Conservation (phyloP, 2,797 vertebrate species). For the Falco concolor region DNA sequence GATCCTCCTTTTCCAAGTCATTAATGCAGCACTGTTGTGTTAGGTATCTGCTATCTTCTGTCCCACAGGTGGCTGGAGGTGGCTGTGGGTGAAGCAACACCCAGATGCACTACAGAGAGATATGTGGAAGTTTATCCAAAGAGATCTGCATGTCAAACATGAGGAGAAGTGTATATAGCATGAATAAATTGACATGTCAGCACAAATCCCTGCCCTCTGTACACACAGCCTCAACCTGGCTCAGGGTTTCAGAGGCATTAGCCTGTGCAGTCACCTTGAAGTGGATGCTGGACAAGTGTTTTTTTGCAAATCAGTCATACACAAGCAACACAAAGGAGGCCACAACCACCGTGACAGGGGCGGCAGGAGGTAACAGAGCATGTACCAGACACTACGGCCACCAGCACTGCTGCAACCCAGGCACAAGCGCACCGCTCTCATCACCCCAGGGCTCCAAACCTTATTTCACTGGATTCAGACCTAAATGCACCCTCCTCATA, state of each 20-base stretch:
- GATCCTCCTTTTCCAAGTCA: constrained; percentile 2
- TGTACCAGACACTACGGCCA: accelerated
- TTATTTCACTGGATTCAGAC: neutral
- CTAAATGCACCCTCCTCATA: neutral
- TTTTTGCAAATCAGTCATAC: neutral
- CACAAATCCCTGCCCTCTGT: constrained; percentile 46
- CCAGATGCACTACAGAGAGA: constrained; percentile 13
- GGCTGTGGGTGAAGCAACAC: constrained; percentile 54
- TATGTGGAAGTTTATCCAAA: constrained; percentile 42
- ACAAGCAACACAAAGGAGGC: neutral
- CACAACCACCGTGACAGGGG: neutral
- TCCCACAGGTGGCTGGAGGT: constrained; percentile 57
- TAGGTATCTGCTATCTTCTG: neutral
- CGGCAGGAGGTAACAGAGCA: neutral
- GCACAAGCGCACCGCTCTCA: neutral
- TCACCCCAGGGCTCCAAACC: neutral
- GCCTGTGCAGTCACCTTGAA: neutral
- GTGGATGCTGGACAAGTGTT: neutral
- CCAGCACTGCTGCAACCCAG: accelerated
- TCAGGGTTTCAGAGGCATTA: neutral
- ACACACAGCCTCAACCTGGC: neutral
- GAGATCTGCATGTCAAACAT: constrained; percentile 58
- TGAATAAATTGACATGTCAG: constrained; percentile 56
- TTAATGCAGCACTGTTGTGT: neutral
- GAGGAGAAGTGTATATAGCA: constrained; percentile 24